Conservation (phyloP, 2,113 vertebrate species). For the Electrona antarctica region DNA sequence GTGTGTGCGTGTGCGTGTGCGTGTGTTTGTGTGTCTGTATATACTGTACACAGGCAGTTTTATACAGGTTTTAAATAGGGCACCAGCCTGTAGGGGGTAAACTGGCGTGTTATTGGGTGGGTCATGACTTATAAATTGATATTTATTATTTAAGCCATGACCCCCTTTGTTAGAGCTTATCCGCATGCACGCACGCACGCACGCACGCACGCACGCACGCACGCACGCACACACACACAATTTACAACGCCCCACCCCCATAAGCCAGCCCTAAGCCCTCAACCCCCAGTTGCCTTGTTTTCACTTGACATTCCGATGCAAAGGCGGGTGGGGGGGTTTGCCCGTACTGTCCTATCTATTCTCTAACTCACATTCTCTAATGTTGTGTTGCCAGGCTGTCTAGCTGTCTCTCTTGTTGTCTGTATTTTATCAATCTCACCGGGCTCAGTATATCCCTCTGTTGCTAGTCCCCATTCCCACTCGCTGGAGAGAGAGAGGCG, state of each 20-base stretch:
- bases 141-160: conserved; percentile 67
- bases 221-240: conserved; percentile 22
- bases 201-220: conserved; percentile 1
- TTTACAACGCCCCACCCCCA: background rate
- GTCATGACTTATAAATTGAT: conserved; percentile 58
- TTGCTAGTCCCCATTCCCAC: background rate
- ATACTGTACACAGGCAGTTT: no score
- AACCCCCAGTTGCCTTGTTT: conserved; percentile 28
- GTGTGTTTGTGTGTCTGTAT: background rate
- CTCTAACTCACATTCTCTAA: conserved; percentile 42
- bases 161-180: conserved; percentile 53
- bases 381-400: conserved; percentile 29
- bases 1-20: background rate
- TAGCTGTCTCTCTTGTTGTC: conserved; percentile 17
- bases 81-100: conserved; percentile 37
- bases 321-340: conserved; percentile 45
- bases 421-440: background rate
- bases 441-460: background rate
- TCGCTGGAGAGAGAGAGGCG: background rate
- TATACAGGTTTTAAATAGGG: conserved; percentile 23
- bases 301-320: conserved; percentile 50
- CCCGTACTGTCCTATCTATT: conserved; percentile 40
- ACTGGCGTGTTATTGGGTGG: conserved; percentile 31
- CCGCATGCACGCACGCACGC: conserved; percentile 28
- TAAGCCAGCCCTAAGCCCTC: conserved; percentile 25